Percentiles rank a stretch among this genome's conserved stretches.
Conservation (phyloP, 1,140 invertebrate species). For the Potamilus streckersoni region DNA sequence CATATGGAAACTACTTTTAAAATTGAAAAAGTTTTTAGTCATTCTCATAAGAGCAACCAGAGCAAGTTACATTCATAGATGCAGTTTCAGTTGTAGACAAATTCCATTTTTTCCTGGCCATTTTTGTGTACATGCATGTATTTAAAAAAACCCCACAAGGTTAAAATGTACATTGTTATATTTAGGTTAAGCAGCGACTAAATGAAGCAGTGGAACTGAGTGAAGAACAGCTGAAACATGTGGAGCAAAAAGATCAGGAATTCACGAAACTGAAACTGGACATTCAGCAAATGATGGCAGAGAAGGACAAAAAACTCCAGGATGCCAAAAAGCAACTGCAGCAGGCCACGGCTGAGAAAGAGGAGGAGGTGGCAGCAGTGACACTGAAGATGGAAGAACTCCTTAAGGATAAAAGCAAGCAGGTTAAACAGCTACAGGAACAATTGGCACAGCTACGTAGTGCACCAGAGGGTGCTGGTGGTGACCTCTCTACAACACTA, state of each 20-base stretch:
- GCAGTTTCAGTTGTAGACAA: no score
- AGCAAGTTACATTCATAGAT: no score
- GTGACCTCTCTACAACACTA: slow-evolving; percentile 11
- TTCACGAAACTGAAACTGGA: slow-evolving; percentile 40
- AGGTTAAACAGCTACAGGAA: slow-evolving; percentile 11
- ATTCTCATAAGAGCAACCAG: no score
- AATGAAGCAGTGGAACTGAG: slow-evolving; percentile 45
- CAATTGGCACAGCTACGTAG: slow-evolving; percentile 6
- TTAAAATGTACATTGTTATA: neutral
- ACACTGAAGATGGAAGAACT: slow-evolving; percentile 17
- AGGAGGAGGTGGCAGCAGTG: slow-evolving; percentile 22
- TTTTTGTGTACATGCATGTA: neutral
- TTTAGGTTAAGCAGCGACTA: slow-evolving; percentile 35
- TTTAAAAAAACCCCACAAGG: neutral
- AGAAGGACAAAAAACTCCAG: slow-evolving; percentile 36
- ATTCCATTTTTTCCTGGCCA: no score
- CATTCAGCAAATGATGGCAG: slow-evolving; percentile 38
- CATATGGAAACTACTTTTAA: no score
- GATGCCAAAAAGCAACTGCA: slow-evolving; percentile 36
- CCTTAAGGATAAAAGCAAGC: slow-evolving; percentile 3
- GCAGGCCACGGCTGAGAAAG: slow-evolving; percentile 14
- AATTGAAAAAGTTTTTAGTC: no score
- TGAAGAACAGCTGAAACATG: slow-evolving; percentile 37
- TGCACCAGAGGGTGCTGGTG: slow-evolving; percentile 7
- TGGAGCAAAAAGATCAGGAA: slow-evolving; percentile 44